phyloP scores from a whole-genome alignment of 2,888 invertebrate genomes.

The Agrotis segetum region DNA sequence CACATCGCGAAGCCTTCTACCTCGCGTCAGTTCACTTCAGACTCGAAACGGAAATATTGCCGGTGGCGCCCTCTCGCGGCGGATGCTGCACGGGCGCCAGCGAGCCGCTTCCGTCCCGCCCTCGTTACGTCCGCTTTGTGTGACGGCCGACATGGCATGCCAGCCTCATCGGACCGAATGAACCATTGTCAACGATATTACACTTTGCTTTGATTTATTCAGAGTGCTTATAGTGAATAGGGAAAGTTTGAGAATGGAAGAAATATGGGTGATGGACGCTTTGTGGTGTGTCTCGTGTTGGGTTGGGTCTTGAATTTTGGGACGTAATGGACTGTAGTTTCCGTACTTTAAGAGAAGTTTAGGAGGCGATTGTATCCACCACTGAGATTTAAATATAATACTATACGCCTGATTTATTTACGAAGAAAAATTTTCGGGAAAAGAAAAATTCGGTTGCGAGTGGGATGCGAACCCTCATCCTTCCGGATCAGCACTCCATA shows the following conservation, averaged over 20 bases:
- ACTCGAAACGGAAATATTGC: conserved; percentile 79
- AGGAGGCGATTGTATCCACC: background rate
- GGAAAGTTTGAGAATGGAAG: conserved; percentile 37
- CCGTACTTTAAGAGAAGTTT: background rate
- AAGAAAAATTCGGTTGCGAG: too few relatives aligned
- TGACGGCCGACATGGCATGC: conserved; percentile 63
- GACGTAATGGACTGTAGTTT: conserved; percentile 8
- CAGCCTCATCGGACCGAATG: conserved; percentile 67
- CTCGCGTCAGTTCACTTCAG: conserved; percentile 55
- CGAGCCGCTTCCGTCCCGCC: conserved; percentile 80
- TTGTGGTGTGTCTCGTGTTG: conserved; percentile 10
- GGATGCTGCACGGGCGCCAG: conserved; percentile 77
- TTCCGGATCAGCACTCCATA: too few relatives aligned
- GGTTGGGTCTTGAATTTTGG: background rate
- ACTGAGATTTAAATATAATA: background rate
- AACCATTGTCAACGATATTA: conserved; percentile 72
- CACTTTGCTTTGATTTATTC: conserved; percentile 66
- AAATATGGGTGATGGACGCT: conserved; percentile 25
- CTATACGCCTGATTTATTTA: too few relatives aligned
- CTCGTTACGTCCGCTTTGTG: conserved; percentile 83
- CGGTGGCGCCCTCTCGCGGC: conserved; percentile 72
- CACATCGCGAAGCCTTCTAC: conserved; percentile 39
- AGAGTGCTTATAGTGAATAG: conserved; percentile 52
- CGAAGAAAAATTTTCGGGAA: background rate
- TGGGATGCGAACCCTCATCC: too few relatives aligned